Conservation (phyloP, 2,113 vertebrate species). For the Tetrax tetrax region DNA sequence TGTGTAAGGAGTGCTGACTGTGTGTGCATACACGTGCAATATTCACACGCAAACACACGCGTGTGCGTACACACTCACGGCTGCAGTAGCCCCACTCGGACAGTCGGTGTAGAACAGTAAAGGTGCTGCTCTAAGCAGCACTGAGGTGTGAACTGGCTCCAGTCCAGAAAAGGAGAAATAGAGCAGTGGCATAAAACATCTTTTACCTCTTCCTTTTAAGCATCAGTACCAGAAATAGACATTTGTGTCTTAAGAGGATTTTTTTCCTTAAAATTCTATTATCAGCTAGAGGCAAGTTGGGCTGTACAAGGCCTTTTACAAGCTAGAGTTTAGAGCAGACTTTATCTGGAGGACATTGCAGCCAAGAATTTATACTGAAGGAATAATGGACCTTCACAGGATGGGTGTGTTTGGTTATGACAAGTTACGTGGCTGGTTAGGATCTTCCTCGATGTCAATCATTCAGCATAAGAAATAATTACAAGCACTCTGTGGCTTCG, state of each 20-base stretch:
- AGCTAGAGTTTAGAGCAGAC: neutral
- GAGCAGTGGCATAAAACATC: neutral
- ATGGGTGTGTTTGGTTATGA: neutral
- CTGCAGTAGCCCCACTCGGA: neutral
- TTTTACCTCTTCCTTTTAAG: neutral
- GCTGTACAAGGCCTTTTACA: neutral
- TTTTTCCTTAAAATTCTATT: neutral
- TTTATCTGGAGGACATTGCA: neutral
- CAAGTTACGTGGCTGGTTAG: neutral
- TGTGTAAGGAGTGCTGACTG: neutral
- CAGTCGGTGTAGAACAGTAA: neutral
- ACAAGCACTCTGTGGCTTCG: neutral
- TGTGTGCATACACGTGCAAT: neutral
- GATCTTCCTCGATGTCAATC: neutral
- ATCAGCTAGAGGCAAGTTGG: neutral
- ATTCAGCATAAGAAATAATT: neutral
- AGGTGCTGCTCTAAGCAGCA: neutral
- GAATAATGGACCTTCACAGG: neutral
- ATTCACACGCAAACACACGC: neutral
- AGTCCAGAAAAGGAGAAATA: neutral
- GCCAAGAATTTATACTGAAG: neutral
- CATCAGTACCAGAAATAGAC: neutral
- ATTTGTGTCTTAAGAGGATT: neutral
- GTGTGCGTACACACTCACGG: neutral
- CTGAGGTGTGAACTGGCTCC: neutral